phyloP scores from a whole-genome alignment of 2,888 invertebrate genomes.

The Ferrisia virgata region DNA sequence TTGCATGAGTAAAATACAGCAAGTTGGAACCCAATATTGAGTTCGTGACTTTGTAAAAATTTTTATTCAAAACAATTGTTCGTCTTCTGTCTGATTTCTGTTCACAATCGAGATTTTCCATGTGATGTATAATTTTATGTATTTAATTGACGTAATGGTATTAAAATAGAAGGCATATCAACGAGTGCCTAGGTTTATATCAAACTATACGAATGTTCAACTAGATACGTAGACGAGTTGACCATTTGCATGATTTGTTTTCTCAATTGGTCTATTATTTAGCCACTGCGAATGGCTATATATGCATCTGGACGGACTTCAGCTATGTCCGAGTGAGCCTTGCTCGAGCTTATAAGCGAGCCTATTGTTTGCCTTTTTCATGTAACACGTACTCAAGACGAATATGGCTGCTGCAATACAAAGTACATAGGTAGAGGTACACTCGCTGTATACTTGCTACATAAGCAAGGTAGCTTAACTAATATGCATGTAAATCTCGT shows the following conservation, averaged over 20 bases:
- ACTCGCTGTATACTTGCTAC: too few relatives aligned
- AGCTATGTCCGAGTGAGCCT: background rate
- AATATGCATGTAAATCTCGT: slow-evolving; percentile 19
- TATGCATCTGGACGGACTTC: background rate
- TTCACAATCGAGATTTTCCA: too few relatives aligned
- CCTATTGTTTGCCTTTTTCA: slow-evolving; percentile 6
- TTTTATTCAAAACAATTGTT: too few relatives aligned
- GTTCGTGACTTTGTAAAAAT: too few relatives aligned
- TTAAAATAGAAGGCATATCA: background rate
- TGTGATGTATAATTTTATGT: too few relatives aligned
- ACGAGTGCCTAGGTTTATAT: too few relatives aligned
- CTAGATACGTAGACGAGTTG: background rate
- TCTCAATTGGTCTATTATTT: background rate
- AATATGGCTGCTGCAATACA: background rate
- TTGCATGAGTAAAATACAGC: too few relatives aligned
- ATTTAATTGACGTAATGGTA: background rate
- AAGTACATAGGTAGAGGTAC: background rate
- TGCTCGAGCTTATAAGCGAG: background rate
- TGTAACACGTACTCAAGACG: background rate
- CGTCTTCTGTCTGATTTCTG: too few relatives aligned
- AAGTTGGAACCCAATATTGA: too few relatives aligned
- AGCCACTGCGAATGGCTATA: background rate
- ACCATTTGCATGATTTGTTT: slow-evolving; percentile 1
- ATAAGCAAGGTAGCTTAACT: background rate
- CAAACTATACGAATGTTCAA: background rate